These are phyloP conservation scores for Balaenoptera acutorostrata DNA, from an alignment of 2,113 vertebrate genomes.

Conservation along the genomic window DNA sequence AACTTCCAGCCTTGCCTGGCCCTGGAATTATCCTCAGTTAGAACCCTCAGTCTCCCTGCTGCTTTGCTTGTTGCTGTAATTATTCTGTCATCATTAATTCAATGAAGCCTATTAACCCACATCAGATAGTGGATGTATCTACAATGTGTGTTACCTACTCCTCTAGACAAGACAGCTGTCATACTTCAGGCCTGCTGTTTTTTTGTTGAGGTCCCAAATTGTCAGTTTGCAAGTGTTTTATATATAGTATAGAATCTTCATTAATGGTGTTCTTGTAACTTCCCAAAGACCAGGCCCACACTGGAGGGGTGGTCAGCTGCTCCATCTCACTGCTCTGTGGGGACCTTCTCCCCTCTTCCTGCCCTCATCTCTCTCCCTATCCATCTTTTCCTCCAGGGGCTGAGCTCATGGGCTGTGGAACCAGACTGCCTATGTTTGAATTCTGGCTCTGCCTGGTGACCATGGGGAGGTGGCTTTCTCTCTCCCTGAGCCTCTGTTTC, in stretches of 20 bases:
- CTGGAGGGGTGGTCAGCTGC: not conserved
- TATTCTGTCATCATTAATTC: constrained; percentile 49
- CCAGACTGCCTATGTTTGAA: not conserved
- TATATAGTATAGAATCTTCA: not conserved
- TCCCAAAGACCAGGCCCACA: not conserved
- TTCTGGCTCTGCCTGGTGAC: not conserved
- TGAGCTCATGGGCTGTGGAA: not conserved
- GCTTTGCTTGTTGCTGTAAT: constrained; percentile 31
- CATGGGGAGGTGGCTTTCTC: not conserved
- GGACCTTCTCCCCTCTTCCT: not conserved
- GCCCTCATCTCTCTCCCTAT: not conserved
- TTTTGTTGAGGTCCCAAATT: not conserved
- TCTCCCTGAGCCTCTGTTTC: not conserved
- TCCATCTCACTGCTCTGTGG: not conserved
- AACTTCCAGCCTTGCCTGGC: not conserved
- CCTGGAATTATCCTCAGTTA: constrained; percentile 50
- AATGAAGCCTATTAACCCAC: constrained; percentile 36
- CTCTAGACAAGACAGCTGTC: constrained; percentile 12
- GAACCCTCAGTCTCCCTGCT: constrained; percentile 27
- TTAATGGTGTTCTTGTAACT: not conserved
- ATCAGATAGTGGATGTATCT: constrained; percentile 34
- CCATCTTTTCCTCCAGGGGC: not conserved
- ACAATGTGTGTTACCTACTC: not conserved
- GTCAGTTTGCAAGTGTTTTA: not conserved
- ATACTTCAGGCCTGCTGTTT: not conserved